Base-by-base conservation (phyloP, 2,888 invertebrate genomes). In the Drosophila monieri region DNA sequence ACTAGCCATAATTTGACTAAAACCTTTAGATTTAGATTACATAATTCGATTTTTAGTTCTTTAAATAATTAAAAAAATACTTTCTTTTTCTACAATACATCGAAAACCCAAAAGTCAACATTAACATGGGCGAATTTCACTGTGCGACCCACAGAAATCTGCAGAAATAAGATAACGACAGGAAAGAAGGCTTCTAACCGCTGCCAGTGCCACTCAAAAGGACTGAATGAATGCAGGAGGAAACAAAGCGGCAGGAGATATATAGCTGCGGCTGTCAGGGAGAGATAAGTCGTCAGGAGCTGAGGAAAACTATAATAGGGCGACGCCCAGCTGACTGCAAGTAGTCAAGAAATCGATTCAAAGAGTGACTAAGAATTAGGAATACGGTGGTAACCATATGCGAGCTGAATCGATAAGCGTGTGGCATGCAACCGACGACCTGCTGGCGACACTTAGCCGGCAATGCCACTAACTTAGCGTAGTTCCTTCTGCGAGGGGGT, bases 401-500 rank as follows among this genome's bases (percentile, higher is more conserved):
- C 73, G 70, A 67, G 68, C 41, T 68, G 64, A 81, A 81, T 81
- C 80, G 81, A 87, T 81, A 80, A 78, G 80, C 62, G 62, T 70
- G 68, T 49, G 49, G 62, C 78, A 75, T 78, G 70, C 79, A 61
- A 62, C 47, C 59, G 57, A 35, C 44, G 54, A 52, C 60, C 54
- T 52, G 64, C 62, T 69, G 80, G 80, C 85, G 78, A 71, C 84
- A 65, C 74, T 65, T 57, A 46, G 77, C 77, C 79, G 77, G 73
- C 76, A 39, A 39, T 43, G 37, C 47, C 56, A 57, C 32, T 18
- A 39, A 66, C 73, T 67, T 74, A 44, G 64, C 61, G 51, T 67
- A 72, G 43, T 61, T 62, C 37, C 12, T 54, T 35, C 51, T 56
- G 8, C 37, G 23, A 54, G 32, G 21, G 48, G 27, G 57, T 60